phyloP scores from a whole-genome alignment of 2,797 vertebrate genomes.

The Thamnophis elegans region DNA sequence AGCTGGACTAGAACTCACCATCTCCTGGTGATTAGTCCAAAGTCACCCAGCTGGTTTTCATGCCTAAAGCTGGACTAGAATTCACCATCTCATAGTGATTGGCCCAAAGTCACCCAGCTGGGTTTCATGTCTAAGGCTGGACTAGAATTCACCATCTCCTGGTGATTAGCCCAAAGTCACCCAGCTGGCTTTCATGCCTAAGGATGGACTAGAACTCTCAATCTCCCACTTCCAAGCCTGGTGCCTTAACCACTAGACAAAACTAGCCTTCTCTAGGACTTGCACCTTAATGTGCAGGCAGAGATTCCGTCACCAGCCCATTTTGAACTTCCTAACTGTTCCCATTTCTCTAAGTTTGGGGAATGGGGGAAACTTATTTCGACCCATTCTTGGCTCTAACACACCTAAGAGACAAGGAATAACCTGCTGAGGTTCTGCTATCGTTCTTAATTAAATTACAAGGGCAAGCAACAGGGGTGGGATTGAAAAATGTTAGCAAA shows the following conservation, averaged over 20 bases:
- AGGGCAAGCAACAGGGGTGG: background rate
- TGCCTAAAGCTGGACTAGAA: no score
- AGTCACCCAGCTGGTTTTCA: no score
- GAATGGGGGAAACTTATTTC: background rate
- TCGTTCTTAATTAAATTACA: background rate
- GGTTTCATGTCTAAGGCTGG: no score
- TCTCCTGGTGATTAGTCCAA: no score
- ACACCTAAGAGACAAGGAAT: background rate
- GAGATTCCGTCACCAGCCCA: background rate
- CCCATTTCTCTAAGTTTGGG: background rate
- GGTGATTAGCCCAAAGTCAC: background rate
- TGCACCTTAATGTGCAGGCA: background rate
- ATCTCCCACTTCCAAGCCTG: background rate
- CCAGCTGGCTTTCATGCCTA: background rate
- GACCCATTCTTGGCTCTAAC: background rate
- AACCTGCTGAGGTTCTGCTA: background rate
- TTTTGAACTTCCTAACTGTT: background rate
- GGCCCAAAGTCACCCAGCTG: no score
- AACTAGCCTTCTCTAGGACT: background rate
- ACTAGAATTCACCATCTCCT: no score
- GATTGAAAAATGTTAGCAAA: no score
- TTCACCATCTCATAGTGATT: background rate
- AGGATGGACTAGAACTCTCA: background rate
- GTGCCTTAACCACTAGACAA: background rate
- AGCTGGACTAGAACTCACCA: no score